Conservation (phyloP, 2,888 invertebrate species). For the Operophtera brumata region DNA sequence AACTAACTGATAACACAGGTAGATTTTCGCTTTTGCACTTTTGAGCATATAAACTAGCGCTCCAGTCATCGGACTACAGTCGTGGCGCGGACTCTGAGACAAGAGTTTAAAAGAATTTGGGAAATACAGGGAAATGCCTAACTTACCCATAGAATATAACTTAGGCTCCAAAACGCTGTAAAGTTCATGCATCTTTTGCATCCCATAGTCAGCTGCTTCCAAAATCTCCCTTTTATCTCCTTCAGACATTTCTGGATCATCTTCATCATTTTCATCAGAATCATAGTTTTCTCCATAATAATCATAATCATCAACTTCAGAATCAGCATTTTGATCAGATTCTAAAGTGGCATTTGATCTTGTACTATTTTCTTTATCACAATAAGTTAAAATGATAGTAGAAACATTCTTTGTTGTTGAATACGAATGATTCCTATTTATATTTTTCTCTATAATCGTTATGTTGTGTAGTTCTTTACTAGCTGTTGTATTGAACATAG, state of each 20-base stretch:
- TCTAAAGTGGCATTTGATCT: conserved; percentile 43
- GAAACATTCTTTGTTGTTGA: conserved; percentile 67
- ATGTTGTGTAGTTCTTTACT: conserved; percentile 70
- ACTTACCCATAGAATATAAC: conserved; percentile 85
- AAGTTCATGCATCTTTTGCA: conserved; percentile 84
- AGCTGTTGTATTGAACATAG: conserved; percentile 65
- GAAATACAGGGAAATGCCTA: neutral
- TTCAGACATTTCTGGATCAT: conserved; percentile 43
- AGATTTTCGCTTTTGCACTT: too few relatives aligned
- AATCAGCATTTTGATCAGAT: conserved; percentile 36
- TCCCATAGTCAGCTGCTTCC: conserved; percentile 84
- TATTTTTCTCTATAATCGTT: conserved; percentile 69
- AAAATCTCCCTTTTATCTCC: conserved; percentile 75
- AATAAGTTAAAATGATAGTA: conserved; percentile 70
- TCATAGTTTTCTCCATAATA: conserved; percentile 39
- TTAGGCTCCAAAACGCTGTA: conserved; percentile 84
- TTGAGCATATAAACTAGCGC: too few relatives aligned
- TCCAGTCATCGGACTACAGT: too few relatives aligned
- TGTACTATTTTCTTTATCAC: conserved; percentile 60
- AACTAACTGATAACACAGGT: too few relatives aligned
- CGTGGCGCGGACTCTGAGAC: too few relatives aligned
- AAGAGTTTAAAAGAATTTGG: too few relatives aligned
- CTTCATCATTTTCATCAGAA: conserved; percentile 29
- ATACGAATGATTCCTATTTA: conserved; percentile 62
- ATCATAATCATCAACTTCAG: conserved; percentile 35